Conservation (phyloP, 1,140 invertebrate species). For the Hypsibius dujardini region DNA sequence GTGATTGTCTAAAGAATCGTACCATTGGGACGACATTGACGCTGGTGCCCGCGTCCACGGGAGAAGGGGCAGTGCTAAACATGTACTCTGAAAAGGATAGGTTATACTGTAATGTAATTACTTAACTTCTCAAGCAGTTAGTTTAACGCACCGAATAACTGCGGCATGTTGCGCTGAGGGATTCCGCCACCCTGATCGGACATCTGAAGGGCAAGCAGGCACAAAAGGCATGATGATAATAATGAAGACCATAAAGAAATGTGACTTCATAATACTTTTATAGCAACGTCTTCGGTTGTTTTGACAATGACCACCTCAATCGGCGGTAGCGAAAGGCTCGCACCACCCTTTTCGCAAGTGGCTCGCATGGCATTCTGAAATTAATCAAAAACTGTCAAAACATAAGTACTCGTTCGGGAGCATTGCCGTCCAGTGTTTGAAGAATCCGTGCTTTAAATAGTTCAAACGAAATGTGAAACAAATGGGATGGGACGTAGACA, state of each 20-base stretch:
- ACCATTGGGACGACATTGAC: slow-evolving; percentile 70
- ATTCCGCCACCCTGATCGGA: slow-evolving; percentile 86
- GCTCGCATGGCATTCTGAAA: slow-evolving; percentile 74
- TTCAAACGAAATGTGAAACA: slow-evolving; percentile 97
- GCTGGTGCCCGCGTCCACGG: slow-evolving; percentile 46
- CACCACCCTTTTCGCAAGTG: slow-evolving; percentile 58
- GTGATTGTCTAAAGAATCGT: slow-evolving; percentile 32
- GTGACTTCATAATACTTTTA: slow-evolving; percentile 51
- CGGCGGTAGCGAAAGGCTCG: slow-evolving; percentile 51
- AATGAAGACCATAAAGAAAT: no score
- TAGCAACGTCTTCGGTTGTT: slow-evolving; percentile 82
- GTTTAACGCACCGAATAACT: no score
- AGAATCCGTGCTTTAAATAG: slow-evolving; percentile 51
- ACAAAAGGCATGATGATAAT: not conserved
- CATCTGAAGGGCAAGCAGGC: slow-evolving; percentile 42
- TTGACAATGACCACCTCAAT: slow-evolving; percentile 70
- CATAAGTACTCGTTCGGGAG: no score
- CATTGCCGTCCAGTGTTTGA: no score
- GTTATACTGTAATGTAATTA: no score
- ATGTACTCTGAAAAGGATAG: slow-evolving; percentile 78
- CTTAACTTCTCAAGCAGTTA: no score
- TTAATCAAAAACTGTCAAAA: no score
- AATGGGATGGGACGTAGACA: slow-evolving; percentile 89
- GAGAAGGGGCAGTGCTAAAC: slow-evolving; percentile 90
- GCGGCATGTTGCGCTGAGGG: slow-evolving; percentile 58